Percentiles rank a stretch among this genome's conserved stretches.
phyloP scores from a whole-genome alignment of 2,113 vertebrate genomes.

The Erythrocercus mccallii region DNA sequence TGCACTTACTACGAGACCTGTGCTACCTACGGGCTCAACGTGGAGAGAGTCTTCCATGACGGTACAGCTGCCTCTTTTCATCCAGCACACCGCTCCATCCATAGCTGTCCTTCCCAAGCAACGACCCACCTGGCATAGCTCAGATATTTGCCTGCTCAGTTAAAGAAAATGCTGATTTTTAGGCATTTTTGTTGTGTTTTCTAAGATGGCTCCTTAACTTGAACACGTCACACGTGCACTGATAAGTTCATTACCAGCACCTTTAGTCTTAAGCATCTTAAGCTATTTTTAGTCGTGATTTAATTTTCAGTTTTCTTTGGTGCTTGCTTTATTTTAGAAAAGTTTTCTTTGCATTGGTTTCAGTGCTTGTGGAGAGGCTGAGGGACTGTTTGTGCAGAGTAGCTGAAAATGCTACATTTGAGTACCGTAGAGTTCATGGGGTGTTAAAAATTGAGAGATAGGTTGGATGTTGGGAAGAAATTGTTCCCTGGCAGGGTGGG shows the following conservation, averaged over 20 bases:
- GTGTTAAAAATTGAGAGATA: neutral
- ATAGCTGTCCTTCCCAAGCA: neutral
- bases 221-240: accelerated
- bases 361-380: accelerated
- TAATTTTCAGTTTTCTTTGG: neutral
- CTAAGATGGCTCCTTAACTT: neutral
- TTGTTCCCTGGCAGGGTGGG: accelerated
- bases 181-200: neutral
- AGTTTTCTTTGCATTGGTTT: neutral
- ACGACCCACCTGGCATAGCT: accelerated
- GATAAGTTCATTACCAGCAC: neutral
- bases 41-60: slow-evolving; percentile 97
- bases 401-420: accelerated
- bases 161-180: accelerated
- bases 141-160: neutral
- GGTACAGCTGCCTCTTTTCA: slow-evolving; percentile 69
- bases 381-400: neutral
- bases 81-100: neutral
- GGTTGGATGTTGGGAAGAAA: neutral
- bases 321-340: neutral
- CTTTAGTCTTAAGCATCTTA: neutral
- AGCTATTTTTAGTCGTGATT: neutral
- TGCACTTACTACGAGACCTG: slow-evolving; percentile 99
- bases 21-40: slow-evolving; percentile 95
- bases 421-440: accelerated